phyloP scores from a whole-genome alignment of 1,140 invertebrate genomes.

The Lordiphosa collinella region DNA sequence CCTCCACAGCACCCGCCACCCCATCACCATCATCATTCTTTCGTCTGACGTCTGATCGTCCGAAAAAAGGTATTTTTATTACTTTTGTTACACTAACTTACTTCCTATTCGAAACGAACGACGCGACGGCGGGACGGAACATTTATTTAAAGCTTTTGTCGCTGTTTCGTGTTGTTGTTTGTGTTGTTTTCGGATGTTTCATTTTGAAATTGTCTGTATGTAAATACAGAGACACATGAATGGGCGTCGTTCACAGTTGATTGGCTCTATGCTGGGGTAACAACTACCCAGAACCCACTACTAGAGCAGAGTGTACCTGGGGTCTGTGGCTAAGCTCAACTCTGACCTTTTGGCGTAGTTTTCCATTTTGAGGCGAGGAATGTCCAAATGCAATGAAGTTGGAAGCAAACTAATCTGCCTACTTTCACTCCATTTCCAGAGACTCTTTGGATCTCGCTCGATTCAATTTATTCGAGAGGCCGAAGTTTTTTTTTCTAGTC shows the following conservation, averaged over 20 bases:
- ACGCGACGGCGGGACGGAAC: slow-evolving; percentile 3
- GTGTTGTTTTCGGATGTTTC: neutral
- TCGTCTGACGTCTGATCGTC: slow-evolving; percentile 19
- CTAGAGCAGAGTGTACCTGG: neutral
- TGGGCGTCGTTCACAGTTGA: slow-evolving; percentile 32
- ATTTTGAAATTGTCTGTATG: slow-evolving; percentile 1
- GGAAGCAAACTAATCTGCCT: slow-evolving; percentile 63
- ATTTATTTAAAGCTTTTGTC: slow-evolving; percentile 9
- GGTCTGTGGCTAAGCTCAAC: slow-evolving; percentile 11
- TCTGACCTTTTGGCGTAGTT: slow-evolving; percentile 27
- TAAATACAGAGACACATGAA: slow-evolving; percentile 13
- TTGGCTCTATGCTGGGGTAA: slow-evolving; percentile 6
- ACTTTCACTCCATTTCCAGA: slow-evolving; percentile 77
- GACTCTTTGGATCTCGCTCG: slow-evolving; percentile 60
- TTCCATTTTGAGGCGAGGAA: slow-evolving; percentile 2
- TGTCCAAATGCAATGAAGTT: slow-evolving; percentile 2
- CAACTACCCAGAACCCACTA: neutral
- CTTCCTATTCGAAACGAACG: slow-evolving; percentile 56
- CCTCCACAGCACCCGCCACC: neutral
- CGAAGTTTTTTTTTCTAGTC: slow-evolving; percentile 49
- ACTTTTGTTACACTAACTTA: slow-evolving; percentile 75
- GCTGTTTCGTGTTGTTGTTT: slow-evolving; percentile 17
- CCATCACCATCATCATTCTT: slow-evolving; percentile 27
- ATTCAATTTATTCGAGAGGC: slow-evolving; percentile 72
- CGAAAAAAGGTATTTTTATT: slow-evolving; percentile 61